Conservation (phyloP, 2,113 vertebrate species). For the Amazona vittata region DNA sequence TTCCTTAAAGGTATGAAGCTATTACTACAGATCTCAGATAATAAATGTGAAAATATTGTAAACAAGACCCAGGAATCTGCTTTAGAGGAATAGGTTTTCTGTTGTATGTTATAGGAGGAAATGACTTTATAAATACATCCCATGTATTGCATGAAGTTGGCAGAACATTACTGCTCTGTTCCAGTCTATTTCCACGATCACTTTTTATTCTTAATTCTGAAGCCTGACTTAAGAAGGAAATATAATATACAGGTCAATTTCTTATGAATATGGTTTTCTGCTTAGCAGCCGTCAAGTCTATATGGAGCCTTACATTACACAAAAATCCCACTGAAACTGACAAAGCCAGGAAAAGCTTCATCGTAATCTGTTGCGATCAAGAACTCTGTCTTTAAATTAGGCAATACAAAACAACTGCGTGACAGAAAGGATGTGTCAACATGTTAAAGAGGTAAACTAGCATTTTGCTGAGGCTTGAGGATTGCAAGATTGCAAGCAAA, state of each 20-base stretch:
- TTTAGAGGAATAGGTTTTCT: not conserved
- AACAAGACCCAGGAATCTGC: not conserved
- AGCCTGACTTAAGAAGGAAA: not conserved
- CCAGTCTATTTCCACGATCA: not conserved
- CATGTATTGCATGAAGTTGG: not conserved
- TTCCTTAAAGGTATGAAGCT: not conserved
- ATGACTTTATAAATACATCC: not conserved
- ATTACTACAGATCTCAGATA: not conserved
- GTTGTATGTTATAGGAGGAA: not conserved
- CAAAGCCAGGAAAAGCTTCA: not conserved
- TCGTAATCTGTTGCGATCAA: not conserved
- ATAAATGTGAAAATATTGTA: not conserved
- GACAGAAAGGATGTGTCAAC: not conserved
- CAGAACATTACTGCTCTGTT: not conserved
- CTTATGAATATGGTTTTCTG: not conserved
- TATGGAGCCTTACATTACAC: not conserved
- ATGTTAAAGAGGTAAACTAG: not conserved
- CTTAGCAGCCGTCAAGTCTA: constrained; percentile 9
- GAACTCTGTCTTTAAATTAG: not conserved
- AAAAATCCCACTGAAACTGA: not conserved
- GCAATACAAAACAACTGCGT: not conserved
- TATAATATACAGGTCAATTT: not conserved
- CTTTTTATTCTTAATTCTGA: not conserved
- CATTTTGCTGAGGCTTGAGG: not conserved
- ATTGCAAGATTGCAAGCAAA: not conserved